These are phyloP conservation scores for Arion vulgaris DNA, from an alignment of 1,140 invertebrate species.

Conservation along the genomic window DNA sequence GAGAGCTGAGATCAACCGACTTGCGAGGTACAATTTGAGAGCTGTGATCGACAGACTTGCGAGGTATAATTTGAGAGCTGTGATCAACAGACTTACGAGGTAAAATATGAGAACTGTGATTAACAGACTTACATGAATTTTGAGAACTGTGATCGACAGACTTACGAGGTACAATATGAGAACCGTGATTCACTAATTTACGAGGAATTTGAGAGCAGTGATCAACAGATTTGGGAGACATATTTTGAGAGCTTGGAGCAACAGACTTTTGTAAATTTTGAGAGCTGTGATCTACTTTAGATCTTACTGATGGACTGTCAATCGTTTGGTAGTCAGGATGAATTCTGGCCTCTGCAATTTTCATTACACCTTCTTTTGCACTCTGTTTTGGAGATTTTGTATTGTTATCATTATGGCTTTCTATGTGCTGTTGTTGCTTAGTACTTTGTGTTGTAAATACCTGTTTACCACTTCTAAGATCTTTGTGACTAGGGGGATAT, in stretches of 20 bases:
- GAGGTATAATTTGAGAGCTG: too few relatives aligned
- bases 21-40: too few relatives aligned
- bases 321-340: neutral
- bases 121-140: too few relatives aligned
- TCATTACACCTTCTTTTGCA: neutral
- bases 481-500: neutral
- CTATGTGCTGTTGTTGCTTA: neutral
- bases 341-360: neutral
- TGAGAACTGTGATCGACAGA: too few relatives aligned
- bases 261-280: too few relatives aligned
- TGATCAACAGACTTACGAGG: too few relatives aligned
- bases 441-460: neutral
- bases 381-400: neutral
- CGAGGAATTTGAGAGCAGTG: too few relatives aligned
- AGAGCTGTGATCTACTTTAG: neutral
- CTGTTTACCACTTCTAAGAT: neutral
- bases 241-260: neutral
- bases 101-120: too few relatives aligned
- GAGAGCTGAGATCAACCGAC: too few relatives aligned
- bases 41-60: too few relatives aligned
- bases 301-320: neutral
- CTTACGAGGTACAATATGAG: neutral
- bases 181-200: neutral
- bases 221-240: conserved; percentile 30
- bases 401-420: neutral